A percentile compares a stretch with the other conserved stretches of the same genome.
phyloP scores from a whole-genome alignment of 2,113 vertebrate species.

The Hypocryptadius cinnamomeus region DNA sequence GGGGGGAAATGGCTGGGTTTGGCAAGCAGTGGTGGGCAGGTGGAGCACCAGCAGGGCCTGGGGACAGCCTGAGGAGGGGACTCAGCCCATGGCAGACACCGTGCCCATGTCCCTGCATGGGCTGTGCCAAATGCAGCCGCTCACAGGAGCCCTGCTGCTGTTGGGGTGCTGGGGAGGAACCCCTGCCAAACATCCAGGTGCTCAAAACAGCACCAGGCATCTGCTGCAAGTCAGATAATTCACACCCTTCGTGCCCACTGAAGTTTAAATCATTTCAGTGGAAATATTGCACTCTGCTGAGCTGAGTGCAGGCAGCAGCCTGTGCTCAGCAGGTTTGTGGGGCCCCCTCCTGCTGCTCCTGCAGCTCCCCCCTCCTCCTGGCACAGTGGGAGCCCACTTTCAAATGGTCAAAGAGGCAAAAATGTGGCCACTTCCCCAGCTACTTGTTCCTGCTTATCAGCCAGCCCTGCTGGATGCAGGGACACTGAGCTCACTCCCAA shows the following conservation, averaged over 20 bases:
- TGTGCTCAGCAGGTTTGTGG: background rate
- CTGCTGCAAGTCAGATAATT: constrained; percentile 1
- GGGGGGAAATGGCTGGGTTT: background rate
- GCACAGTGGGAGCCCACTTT: background rate
- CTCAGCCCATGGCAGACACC: background rate
- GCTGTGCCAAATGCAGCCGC: background rate
- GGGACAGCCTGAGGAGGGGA: background rate
- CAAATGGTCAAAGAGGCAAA: background rate
- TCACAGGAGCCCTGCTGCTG: background rate
- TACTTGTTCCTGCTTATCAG: background rate
- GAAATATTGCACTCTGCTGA: background rate
- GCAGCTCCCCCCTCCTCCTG: background rate
- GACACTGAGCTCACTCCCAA: background rate
- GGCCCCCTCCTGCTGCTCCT: background rate
- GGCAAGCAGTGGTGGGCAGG: background rate
- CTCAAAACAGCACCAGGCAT: constrained; percentile 9
- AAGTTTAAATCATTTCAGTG: background rate
- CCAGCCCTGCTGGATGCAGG: background rate
- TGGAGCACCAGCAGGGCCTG: background rate
- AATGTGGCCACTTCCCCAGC: background rate
- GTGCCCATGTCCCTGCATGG: background rate
- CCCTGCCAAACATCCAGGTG: constrained; percentile 7
- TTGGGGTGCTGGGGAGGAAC: background rate
- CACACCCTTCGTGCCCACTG: background rate
- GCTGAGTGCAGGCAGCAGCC: background rate